Conservation (phyloP, 2,888 invertebrate species). For the Argynnis bischoffii region DNA sequence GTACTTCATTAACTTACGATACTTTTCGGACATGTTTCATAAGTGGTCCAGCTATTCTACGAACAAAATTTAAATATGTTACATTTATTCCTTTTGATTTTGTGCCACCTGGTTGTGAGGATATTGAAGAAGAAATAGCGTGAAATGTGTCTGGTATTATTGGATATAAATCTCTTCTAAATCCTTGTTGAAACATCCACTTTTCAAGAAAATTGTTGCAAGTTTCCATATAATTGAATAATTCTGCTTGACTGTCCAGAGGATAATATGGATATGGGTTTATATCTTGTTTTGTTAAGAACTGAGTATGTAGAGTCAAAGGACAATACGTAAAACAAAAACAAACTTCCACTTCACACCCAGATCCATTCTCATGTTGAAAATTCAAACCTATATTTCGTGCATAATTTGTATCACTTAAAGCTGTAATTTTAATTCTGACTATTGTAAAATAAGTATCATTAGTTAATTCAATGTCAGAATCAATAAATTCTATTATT, state of each 20-base stretch:
- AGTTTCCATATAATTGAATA: constrained; percentile 61
- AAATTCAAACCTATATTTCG: constrained; percentile 55
- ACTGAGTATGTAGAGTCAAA: constrained; percentile 62
- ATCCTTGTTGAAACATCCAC: constrained; percentile 78
- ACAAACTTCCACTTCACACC: constrained; percentile 64
- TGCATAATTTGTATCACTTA: constrained; percentile 47
- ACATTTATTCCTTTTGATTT: constrained; percentile 71
- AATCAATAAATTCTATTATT: constrained; percentile 49
- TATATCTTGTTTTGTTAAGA: constrained; percentile 49
- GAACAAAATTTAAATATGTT: constrained; percentile 67
- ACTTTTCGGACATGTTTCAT: constrained; percentile 68
- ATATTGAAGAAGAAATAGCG: constrained; percentile 59
- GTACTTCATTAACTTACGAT: constrained; percentile 51
- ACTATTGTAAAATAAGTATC: constrained; percentile 50
- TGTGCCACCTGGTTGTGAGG: constrained; percentile 49
- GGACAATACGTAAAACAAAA: constrained; percentile 68
- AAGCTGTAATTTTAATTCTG: constrained; percentile 54
- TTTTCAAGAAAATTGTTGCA: constrained; percentile 66
- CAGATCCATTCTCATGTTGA: constrained; percentile 58
- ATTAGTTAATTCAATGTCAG: constrained; percentile 44
- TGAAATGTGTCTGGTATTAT: constrained; percentile 72
- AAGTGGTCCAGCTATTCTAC: constrained; percentile 70
- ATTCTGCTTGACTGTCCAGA: constrained; percentile 49
- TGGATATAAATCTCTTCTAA: constrained; percentile 72
- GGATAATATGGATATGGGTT: constrained; percentile 74